Evolutionary conservation across 2,888 invertebrate genomes (phyloP).

Genomic region (Chrysotoxum bicinctum): DNA sequence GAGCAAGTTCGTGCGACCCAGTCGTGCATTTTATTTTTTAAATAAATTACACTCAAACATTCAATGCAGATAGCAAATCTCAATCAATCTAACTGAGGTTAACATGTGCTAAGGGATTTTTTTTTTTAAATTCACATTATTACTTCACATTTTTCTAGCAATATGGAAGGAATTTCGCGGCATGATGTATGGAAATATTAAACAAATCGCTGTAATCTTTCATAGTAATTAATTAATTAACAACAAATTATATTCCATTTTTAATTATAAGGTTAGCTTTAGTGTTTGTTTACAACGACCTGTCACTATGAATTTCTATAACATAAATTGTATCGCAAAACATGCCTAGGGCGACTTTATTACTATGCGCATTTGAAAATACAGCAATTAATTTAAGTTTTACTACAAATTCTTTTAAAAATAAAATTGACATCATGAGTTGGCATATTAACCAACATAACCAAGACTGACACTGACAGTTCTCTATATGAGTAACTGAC

Average conservation of each 20-base stretch:
- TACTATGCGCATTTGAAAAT: constrained; percentile 61
- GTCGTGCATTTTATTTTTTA: not conserved
- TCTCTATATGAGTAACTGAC: not conserved
- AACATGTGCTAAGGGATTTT: constrained; percentile 18
- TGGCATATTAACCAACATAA: not conserved
- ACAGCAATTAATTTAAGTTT: constrained; percentile 45
- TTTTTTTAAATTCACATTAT: constrained; percentile 1
- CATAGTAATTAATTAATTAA: constrained; percentile 68
- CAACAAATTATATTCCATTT: constrained; percentile 62
- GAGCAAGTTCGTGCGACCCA: too few relatives aligned
- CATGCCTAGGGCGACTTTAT: constrained; percentile 46
- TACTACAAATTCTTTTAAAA: constrained; percentile 58
- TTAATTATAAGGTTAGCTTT: constrained; percentile 60
- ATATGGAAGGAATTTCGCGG: constrained; percentile 32
- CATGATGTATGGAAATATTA: constrained; percentile 64
- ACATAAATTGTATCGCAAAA: constrained; percentile 49
- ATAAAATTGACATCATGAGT: constrained; percentile 60
- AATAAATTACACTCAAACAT: not conserved
- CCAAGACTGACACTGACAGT: constrained; percentile 11
- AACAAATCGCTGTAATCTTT: constrained; percentile 48
- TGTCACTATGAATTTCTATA: constrained; percentile 47
- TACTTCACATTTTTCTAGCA: not conserved
- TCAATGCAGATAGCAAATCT: not conserved
- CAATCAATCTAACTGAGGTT: not conserved
- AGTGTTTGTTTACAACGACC: constrained; percentile 63